phyloP scores from a whole-genome alignment of 2,113 vertebrate species.

The Apistogramma diplotaenia region DNA sequence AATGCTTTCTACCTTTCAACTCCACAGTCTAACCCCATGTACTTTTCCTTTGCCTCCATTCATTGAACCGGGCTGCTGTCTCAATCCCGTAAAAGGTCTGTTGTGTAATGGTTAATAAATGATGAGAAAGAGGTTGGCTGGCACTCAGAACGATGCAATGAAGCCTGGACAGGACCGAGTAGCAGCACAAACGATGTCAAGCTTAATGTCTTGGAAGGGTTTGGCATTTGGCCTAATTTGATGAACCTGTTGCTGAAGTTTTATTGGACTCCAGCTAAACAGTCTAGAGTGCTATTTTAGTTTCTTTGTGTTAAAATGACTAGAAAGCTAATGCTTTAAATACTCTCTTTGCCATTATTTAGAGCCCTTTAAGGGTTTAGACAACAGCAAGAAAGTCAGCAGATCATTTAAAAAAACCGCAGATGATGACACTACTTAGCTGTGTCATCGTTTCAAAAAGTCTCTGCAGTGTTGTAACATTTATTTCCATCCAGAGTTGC shows the following conservation, averaged over 20 bases:
- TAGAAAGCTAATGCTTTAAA: background rate
- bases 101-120: slow-evolving; percentile 63
- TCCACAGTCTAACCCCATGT: background rate
- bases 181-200: slow-evolving; percentile 21
- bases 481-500: background rate
- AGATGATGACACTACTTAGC: background rate
- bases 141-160: slow-evolving; percentile 29
- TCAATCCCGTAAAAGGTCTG: slow-evolving; percentile 48
- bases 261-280: slow-evolving; percentile 5
- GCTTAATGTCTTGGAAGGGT: slow-evolving; percentile 43
- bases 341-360: background rate
- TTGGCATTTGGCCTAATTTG: slow-evolving; percentile 39
- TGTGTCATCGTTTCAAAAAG: background rate
- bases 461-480: background rate
- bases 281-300: background rate
- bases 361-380: background rate
- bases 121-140: slow-evolving; percentile 36
- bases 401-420: background rate
- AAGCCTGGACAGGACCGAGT: slow-evolving; percentile 21
- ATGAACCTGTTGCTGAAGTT: slow-evolving; percentile 49
- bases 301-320: slow-evolving; percentile 7
- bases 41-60: background rate
- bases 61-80: slow-evolving; percentile 21
- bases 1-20: slow-evolving; percentile 14
- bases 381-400: background rate